Base-by-base conservation (phyloP, 2,113 vertebrate species). In the Stegastes partitus region DNA sequence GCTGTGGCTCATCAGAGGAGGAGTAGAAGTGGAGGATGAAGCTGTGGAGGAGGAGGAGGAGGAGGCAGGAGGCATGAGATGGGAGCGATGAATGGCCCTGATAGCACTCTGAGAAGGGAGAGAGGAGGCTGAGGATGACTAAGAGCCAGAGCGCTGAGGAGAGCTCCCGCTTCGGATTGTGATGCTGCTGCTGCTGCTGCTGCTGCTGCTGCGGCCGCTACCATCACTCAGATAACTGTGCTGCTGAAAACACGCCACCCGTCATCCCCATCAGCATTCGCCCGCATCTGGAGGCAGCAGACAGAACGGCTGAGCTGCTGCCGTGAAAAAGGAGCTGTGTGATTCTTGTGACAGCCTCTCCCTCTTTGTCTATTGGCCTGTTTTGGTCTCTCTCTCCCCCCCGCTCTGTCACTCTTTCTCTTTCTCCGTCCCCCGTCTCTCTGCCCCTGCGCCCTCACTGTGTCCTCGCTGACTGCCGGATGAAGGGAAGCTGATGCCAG, bases 401-500 rank as follows among this genome's bases (percentile, higher is more conserved):
- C 62, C 26, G 42, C 87, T 70, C 66, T 82, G 37, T 79, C 81
- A 77, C 86, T 64, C 64, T 74, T 65, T 57, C 63, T 81, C 83
- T 86, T 61, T 62, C 85, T 87, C 83, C 34, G 22, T 86, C 88
- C 71, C 84, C 84, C 63, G 68, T 81, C 86, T 84, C 79, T 87
- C 88, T 89, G 84, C 89, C 92, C 87, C 92, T 77, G 83, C 79
- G 28, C 88, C 79, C 90, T 89, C 75, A 61, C 84, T 70, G 87
- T 89, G 84, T 93, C 87, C 92, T 93, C 87, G 21, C 87, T 88
- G 92, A 93, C 94, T 94, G 92, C 92, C 92, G 92, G 94, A 93
- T 92, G 91, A 90, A 88, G 89, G 83, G 85, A 93, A 95, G 93
- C 94, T 94, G 95, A 94, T 94, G 94, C 94, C 95, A 93, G 93